A percentile compares a stretch with the other conserved stretches of the same genome.
phyloP scores from a whole-genome alignment of 2,113 vertebrate genomes.

The Leucoraja erinaceus region DNA sequence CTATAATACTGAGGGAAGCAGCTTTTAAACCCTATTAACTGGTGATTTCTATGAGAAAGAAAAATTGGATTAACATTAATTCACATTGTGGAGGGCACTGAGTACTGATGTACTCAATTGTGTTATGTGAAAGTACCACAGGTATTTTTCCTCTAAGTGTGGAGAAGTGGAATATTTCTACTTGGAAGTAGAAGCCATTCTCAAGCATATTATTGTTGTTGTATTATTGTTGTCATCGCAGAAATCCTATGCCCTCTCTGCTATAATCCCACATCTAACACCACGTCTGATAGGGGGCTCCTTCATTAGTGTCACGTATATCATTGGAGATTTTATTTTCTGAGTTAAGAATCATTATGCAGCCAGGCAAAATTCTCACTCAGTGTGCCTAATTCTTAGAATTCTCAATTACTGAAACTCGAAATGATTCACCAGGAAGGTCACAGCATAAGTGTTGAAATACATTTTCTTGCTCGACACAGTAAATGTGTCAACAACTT shows the following conservation, averaged over 20 bases:
- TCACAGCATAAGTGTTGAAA: neutral
- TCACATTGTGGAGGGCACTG: no score
- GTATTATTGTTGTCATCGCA: neutral
- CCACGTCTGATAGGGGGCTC: neutral
- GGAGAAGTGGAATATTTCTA: neutral
- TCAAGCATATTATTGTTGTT: neutral
- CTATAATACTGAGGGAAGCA: no score
- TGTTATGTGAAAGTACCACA: neutral
- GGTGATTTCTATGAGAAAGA: no score
- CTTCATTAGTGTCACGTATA: neutral
- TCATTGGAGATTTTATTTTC: neutral
- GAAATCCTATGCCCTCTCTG: neutral
- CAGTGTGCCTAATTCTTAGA: neutral
- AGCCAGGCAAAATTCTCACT: neutral
- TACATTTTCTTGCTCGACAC: neutral
- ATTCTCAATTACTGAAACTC: slow-evolving; percentile 7
- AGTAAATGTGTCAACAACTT: slow-evolving; percentile 2
- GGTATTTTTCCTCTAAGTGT: neutral
- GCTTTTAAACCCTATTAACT: no score
- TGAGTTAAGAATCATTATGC: neutral
- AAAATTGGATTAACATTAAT: no score
- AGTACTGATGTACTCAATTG: no score
- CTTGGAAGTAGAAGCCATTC: no score
- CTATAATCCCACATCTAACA: neutral
- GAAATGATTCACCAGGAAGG: neutral